Evolutionary conservation across 1,140 invertebrate genomes (phyloP), one percentile per base, ranked within the genome.

Genomic region (Phymastichus coffea): DNA sequence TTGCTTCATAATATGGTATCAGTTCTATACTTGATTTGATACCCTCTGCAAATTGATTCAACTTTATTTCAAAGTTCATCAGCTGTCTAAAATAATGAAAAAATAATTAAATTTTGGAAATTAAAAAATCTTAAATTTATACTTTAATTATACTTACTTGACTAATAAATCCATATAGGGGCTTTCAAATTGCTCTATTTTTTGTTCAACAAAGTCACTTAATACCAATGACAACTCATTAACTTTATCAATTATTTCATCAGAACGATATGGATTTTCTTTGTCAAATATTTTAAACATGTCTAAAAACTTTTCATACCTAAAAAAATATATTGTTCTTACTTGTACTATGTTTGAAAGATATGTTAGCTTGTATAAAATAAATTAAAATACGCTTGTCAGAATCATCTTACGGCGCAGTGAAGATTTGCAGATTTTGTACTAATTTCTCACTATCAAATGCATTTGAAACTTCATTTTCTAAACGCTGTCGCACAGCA

Each of bases 271-370:
- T 30, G 20, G 15, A 41, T 7, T 25, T 26, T 68, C 22, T 9
- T 53, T 49, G 14, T 41, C 63, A 41, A 48, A 52, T 30, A 20
- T 25, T 8, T 47, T 8, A 57, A 57, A 68, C 7, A 59, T 30
- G 6, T 60, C 28, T 20, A 44, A 52, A 8, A 60, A 62, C 2
- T 68, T 48, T 30, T 65, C 30, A 28, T 63, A 71, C 19, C 71
- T 72, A 63, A 58, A 56, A 3, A 46, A 52, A 40, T 25, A 46
- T 26, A 17, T 41, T 6, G 17, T 22, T 20, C 15, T 41, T 4
- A 41, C 9, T 48, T 25, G n/a, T n/a, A n/a, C n/a, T n/a, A n/a
- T n/a, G n/a, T n/a, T n/a, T n/a, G n/a, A n/a, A n/a, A n/a, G n/a
- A n/a, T n/a, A n/a, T n/a, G n/a, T n/a, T n/a, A n/a, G n/a, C n/a